Conservation (phyloP, 1,140 invertebrate genomes). For the Drosophila navojoa region DNA sequence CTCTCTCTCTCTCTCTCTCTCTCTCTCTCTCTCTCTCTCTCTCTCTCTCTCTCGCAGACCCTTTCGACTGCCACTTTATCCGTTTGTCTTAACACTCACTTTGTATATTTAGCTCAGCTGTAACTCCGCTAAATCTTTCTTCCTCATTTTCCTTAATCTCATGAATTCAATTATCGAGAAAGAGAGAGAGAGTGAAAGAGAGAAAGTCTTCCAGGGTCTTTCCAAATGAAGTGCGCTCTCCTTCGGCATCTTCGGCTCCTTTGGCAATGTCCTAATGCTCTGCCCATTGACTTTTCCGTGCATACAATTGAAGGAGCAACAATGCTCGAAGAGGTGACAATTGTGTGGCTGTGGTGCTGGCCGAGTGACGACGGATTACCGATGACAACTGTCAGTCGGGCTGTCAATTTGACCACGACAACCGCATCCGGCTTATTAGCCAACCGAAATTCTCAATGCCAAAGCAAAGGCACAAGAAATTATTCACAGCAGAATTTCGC, state of each 20-base stretch:
- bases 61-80: too few species aligned
- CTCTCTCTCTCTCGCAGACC: too few species aligned
- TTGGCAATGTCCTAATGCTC: not conserved
- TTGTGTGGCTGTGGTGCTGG: not conserved
- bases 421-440: slow-evolving; percentile 35
- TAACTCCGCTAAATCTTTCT: too few species aligned
- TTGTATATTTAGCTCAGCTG: not conserved
- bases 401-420: slow-evolving; percentile 16
- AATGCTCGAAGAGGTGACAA: not conserved
- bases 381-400: not conserved
- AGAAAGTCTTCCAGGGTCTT: too few species aligned
- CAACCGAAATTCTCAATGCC: slow-evolving; percentile 13
- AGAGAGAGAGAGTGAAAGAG: too few species aligned
- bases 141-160: not conserved
- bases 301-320: not conserved
- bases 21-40: too few species aligned
- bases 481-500: slow-evolving; percentile 7
- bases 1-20: not conserved
- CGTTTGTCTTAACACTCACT: too few species aligned
- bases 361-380: slow-evolving; percentile 16
- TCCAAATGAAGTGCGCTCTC: too few species aligned
- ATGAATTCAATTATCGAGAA: too few species aligned
- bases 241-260: too few species aligned
- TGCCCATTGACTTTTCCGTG: not conserved
- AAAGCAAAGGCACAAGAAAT: not conserved